Evolutionary conservation across 2,888 invertebrate species (phyloP).

Genomic region (Coelinius sp.): DNA sequence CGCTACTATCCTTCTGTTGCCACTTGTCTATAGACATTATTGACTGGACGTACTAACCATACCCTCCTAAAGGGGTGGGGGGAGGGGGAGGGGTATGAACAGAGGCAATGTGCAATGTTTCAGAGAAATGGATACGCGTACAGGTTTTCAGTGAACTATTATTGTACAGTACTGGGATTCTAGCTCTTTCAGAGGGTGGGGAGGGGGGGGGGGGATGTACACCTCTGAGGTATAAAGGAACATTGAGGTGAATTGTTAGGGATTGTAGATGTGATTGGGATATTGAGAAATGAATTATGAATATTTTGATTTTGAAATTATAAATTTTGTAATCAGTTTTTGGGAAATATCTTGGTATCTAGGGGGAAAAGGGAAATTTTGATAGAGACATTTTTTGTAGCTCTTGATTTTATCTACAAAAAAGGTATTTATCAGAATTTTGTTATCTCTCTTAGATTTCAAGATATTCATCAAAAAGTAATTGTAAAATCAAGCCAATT

Average conservation of each 20-base stretch:
- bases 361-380: background rate
- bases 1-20: conserved; percentile 31
- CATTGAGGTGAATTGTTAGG: background rate
- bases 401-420: no score
- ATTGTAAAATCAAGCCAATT: no score
- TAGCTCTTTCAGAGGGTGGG: background rate
- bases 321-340: no score
- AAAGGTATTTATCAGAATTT: no score
- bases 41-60: background rate
- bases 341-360: no score
- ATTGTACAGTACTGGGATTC: background rate
- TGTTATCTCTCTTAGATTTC: no score
- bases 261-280: background rate
- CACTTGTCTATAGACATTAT: conserved; percentile 16
- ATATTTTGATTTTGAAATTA: no score
- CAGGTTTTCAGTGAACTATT: background rate
- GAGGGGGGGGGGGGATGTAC: background rate
- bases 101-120: background rate
- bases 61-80: background rate
- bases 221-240: no score
- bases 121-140: background rate
- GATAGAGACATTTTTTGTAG: no score
- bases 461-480: background rate
- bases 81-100: background rate
- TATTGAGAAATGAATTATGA: no score